phyloP scores from a whole-genome alignment of 1,140 invertebrate genomes.

The Hycleus cichorii region DNA sequence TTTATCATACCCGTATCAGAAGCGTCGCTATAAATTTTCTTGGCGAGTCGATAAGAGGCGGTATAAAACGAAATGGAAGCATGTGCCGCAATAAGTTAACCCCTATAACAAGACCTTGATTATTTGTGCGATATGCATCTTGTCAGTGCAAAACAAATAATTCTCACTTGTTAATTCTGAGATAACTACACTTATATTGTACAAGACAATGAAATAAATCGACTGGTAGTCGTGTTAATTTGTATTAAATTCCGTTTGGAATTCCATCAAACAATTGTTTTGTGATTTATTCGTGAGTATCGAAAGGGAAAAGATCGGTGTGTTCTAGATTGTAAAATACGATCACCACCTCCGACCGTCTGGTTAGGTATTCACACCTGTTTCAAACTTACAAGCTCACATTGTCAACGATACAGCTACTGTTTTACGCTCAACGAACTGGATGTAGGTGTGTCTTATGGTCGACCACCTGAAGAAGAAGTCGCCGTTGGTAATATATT shows the following conservation, averaged over 20 bases:
- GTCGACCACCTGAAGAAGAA: constrained; percentile 6
- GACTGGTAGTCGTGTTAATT: no score
- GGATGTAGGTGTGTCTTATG: constrained; percentile 8
- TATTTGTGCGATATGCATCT: constrained; percentile 21
- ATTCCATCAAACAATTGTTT: no score
- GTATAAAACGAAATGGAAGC: constrained; percentile 32
- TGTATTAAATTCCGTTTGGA: no score
- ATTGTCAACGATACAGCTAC: constrained; percentile 17
- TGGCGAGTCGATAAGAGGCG: constrained; percentile 34
- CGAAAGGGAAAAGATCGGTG: no score
- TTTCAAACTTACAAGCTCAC: constrained; percentile 18
- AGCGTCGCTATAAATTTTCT: constrained; percentile 35
- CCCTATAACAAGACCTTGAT: constrained; percentile 26
- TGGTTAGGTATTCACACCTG: constrained; percentile 13
- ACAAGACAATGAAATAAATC: no score
- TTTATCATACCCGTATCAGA: constrained; percentile 40
- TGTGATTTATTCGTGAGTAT: no score
- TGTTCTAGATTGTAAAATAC: no score
- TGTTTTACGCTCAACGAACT: constrained; percentile 11
- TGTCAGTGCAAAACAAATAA: constrained; percentile 14
- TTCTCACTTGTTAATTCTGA: constrained; percentile 13
- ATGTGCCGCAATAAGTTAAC: constrained; percentile 35
- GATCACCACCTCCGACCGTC: no score
- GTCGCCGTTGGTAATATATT: constrained; percentile 4
- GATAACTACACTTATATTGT: not conserved